Evolutionary conservation across 2,113 vertebrate species (phyloP), one percentile per base, ranked within the genome.

Genomic region (Lagenorhynchus albirostris): DNA sequence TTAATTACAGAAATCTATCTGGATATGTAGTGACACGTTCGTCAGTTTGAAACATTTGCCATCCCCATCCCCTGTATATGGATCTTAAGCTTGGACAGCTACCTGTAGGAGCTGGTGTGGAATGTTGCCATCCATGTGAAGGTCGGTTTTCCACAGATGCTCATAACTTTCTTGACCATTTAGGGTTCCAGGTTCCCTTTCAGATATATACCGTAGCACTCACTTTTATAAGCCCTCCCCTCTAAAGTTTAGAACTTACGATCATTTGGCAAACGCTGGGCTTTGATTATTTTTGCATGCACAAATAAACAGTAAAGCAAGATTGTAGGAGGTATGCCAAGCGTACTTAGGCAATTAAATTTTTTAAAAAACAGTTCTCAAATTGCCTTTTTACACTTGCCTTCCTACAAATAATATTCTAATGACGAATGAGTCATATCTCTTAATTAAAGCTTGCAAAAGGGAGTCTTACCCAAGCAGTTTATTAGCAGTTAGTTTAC

Each of bases 391-490:
- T 36, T 91, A 21, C 21, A 95, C 83, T 26, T 70, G 4, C 65
- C 8, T 89, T 87, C 23, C 70, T 65, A 94, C 31, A 95, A 92
- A 93, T 91, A 95, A 86, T 83, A 85, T 82, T 96, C 23, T 93
- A 88, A 91, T 89, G 96, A 92, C 17, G 74, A 96, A 77, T 86
- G 53, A 89, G 55, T 89, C 29, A 23, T 82, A 82, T 92, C 12
- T 90, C 90, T 87, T 97, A 92, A 96, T 93, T 95, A 89, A 94
- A 87, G 73, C 36, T 89, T 90, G 31, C 60, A 53, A 23, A 96
- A 91, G 38, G 41, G 31, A 77, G 20, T n/a, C 14, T 85, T 80
- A 47, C n/a, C 68, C 55, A 93, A 87, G 31, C 5, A 84, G 8
- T 55, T 87, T 95, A 92, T 92, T 94, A 94, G 47, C 85, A 80